Evolutionary conservation across 2,888 invertebrate genomes (phyloP).

Genomic region (Oligia latruncula): DNA sequence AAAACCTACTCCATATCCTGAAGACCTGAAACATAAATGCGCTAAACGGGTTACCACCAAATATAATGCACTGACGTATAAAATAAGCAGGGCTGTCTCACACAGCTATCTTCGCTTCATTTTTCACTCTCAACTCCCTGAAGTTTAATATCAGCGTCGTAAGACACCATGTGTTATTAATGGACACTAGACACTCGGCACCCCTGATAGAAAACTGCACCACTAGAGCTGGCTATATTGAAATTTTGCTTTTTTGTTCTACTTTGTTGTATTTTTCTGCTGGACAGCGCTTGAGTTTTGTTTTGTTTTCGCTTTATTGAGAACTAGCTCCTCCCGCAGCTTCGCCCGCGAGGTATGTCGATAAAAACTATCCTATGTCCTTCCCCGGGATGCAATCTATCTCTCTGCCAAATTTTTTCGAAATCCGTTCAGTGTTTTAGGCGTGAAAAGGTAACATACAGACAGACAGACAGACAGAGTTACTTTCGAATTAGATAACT

Average conservation of each 20-base stretch:
- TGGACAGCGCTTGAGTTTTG: conserved; percentile 22
- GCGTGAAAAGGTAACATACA: too few relatives aligned
- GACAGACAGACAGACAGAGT: too few relatives aligned
- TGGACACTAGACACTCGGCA: conserved; percentile 72
- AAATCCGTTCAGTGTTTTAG: too few relatives aligned
- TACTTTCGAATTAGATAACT: not conserved
- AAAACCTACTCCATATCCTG: not conserved
- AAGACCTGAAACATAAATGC: not conserved
- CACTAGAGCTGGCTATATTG: conserved; percentile 42
- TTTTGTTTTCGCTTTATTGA: conserved; percentile 1
- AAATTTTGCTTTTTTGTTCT: conserved; percentile 40
- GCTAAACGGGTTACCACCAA: conserved; percentile 31
- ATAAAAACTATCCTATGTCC: too few relatives aligned
- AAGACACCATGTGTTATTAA: conserved; percentile 80
- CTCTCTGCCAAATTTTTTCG: too few relatives aligned
- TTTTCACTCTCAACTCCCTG: conserved; percentile 74
- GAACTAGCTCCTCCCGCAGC: not conserved
- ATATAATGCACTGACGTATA: conserved; percentile 40
- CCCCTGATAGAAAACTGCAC: conserved; percentile 57
- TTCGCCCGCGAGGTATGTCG: too few relatives aligned
- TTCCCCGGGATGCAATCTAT: too few relatives aligned
- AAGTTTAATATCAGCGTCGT: conserved; percentile 80
- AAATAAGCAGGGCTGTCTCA: conserved; percentile 63
- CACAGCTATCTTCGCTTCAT: conserved; percentile 69
- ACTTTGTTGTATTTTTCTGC: conserved; percentile 15